A percentile compares a stretch with the other conserved stretches of the same genome.
Evolutionary conservation across 1,140 invertebrate species (phyloP).

Genomic region (Asobara japonica): DNA sequence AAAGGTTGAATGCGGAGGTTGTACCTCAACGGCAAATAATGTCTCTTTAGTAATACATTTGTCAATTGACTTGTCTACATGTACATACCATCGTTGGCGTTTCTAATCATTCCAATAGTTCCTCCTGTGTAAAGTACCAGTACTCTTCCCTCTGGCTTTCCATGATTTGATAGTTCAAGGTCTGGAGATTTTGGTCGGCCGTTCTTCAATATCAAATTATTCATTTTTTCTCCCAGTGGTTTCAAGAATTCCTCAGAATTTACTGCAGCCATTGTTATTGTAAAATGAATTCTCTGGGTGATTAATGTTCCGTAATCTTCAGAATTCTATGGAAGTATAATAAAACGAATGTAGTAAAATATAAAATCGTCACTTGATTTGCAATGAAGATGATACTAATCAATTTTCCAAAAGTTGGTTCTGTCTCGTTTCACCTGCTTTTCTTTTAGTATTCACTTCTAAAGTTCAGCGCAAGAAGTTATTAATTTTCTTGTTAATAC

Average conservation of each 20-base stretch:
- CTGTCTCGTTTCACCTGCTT: no score
- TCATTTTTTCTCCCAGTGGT: background rate
- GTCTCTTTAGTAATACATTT: no score
- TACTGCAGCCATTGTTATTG: background rate
- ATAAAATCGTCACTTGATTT: no score
- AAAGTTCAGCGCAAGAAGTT: background rate
- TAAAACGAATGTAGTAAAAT: no score
- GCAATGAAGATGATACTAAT: no score
- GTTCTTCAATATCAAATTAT: background rate
- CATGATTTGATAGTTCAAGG: background rate
- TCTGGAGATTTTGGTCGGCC: background rate
- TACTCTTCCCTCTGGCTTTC: slow-evolving; percentile 63
- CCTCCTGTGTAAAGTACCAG: slow-evolving; percentile 88
- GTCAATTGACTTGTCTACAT: background rate
- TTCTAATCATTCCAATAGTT: slow-evolving; percentile 88
- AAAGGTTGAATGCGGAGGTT: no score
- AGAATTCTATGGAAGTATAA: no score
- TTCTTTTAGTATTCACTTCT: no score
- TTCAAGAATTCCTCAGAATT: background rate
- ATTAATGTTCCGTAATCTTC: no score
- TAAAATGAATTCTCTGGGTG: no score
- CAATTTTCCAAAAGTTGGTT: no score
- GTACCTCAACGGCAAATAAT: no score
- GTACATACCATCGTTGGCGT: slow-evolving; percentile 74
- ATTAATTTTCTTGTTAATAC: background rate